These are phyloP conservation scores for Xiphophorus maculatus DNA, from an alignment of 2,113 vertebrate genomes.

Conservation along the genomic window DNA sequence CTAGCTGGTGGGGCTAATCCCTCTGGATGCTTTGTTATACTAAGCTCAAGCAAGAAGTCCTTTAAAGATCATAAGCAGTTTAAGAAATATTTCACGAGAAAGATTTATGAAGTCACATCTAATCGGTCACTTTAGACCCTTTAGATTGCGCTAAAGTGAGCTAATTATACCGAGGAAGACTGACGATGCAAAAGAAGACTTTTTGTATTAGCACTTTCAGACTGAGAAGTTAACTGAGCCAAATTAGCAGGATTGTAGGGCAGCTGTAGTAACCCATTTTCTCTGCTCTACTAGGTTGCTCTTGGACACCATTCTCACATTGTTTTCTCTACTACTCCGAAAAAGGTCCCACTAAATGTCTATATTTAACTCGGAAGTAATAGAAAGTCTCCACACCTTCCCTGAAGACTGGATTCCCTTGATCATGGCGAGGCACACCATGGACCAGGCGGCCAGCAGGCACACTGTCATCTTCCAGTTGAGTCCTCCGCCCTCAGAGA, in stretches of 20 bases:
- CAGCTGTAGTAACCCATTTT: background rate
- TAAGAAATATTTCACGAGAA: constrained; percentile 34
- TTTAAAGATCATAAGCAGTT: constrained; percentile 57
- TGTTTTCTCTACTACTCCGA: background rate
- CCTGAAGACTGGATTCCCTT: constrained; percentile 98
- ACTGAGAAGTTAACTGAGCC: constrained; percentile 4
- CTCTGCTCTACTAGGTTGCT: background rate
- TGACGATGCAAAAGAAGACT: constrained; percentile 10
- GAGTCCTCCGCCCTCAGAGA: constrained; percentile 91
- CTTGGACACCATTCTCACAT: background rate
- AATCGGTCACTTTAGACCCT: background rate
- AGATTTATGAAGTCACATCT: constrained; percentile 33
- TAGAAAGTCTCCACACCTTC: constrained; percentile 83
- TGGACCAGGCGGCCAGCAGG: constrained; percentile 89
- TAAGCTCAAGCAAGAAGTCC: constrained; percentile 43
- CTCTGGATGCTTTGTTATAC: constrained; percentile 44
- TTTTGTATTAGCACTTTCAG: constrained; percentile 19
- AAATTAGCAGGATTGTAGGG: background rate
- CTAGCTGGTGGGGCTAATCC: constrained; percentile 52
- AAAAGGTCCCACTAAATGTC: background rate
- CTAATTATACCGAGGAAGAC: constrained; percentile 30
- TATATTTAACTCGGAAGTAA: background rate
- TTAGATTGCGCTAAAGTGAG: constrained; percentile 10
- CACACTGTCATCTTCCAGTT: constrained; percentile 97
- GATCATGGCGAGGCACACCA: constrained; percentile 98